Base-by-base conservation (phyloP, 2,113 vertebrate species). In the Phodopus roborovskii region DNA sequence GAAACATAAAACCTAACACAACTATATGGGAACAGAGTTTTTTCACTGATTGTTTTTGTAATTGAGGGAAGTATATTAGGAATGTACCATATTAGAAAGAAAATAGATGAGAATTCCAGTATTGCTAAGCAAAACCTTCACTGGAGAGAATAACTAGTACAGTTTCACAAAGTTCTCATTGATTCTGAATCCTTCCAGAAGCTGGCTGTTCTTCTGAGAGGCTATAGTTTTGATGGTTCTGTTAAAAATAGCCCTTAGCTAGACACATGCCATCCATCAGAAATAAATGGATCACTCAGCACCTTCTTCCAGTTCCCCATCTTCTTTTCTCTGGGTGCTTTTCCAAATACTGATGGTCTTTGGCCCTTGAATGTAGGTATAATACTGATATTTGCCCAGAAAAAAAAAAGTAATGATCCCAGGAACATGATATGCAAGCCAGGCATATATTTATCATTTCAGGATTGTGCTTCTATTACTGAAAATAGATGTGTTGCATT, bases 231-330 rank as follows among this genome's bases (percentile, higher is more conserved):
- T 96, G 39, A 90, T 79, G 56, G 87, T 42, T 20, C 15, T 95
- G 95, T 96, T 97, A 97, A 97, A 97, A 97, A 97, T 97, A 98
- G 95, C 92, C 88, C 42, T 42, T 28, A 83, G 62, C 91, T 95
- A 96, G 95, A 97, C 94, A 95, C 91, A 95, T 79, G 81, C 77
- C 91, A 96, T 98, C 96, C 91, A 94, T 97, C 97, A 97, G 91
- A 95, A 97, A 97, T 95, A 97, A 97, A 42, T 97, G 70, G 94
- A 95, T 96, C 92, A 64, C 88, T 92, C 94, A 87, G 86, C 92
- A 96, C 95, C 95, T 94, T 92, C 85, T 92, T 95, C 68, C 86
- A 97, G 68, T 75, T 58, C 13, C 16, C 58, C 82, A 56, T 96
- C 85, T 96, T 88, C 92, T 95, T 39, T 95, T 93, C 56, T 68